Percentiles rank a stretch among this genome's conserved stretches.
Evolutionary conservation across 1,140 invertebrate species (phyloP).

Genomic region (Drosophila guanche): DNA sequence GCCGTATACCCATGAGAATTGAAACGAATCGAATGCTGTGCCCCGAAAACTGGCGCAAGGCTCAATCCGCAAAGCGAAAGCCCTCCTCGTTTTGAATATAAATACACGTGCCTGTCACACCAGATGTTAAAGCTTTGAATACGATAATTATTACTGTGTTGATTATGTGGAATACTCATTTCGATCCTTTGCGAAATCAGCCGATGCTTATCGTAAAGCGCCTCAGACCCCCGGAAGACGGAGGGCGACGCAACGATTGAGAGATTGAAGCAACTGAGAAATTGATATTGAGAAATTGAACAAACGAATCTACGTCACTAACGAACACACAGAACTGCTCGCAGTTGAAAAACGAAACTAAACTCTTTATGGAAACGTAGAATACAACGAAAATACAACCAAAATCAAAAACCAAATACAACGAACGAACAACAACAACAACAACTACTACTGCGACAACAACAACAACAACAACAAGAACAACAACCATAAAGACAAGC

Average conservation of each 20-base stretch:
- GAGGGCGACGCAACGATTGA: slow-evolving; percentile 7
- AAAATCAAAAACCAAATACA: slow-evolving; percentile 26
- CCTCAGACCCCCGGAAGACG: slow-evolving; percentile 66
- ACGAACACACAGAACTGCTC: slow-evolving; percentile 36
- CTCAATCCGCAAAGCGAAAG: slow-evolving; percentile 17
- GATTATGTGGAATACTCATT: slow-evolving; percentile 70
- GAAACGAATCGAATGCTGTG: slow-evolving; percentile 45
- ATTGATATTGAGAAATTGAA: slow-evolving; percentile 6
- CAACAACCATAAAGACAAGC: slow-evolving; percentile 56
- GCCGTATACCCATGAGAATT: slow-evolving; percentile 40
- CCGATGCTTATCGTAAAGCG: slow-evolving; percentile 66
- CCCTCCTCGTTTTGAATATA: slow-evolving; percentile 4
- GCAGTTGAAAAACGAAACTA: slow-evolving; percentile 55
- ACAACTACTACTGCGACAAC: slow-evolving; percentile 24
- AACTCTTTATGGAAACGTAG: slow-evolving; percentile 46
- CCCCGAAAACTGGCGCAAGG: slow-evolving; percentile 63
- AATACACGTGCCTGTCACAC: slow-evolving; percentile 28
- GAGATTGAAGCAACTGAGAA: slow-evolving; percentile 6
- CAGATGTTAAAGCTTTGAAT: slow-evolving; percentile 26
- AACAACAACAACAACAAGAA: slow-evolving; percentile 28
- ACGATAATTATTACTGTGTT: slow-evolving; percentile 36
- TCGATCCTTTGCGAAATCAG: slow-evolving; percentile 74
- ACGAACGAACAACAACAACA: slow-evolving; percentile 60
- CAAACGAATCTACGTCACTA: slow-evolving; percentile 31
- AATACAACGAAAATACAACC: slow-evolving; percentile 33